Conservation (phyloP, 2,113 vertebrate species). For the Epinephelus fuscoguttatus region DNA sequence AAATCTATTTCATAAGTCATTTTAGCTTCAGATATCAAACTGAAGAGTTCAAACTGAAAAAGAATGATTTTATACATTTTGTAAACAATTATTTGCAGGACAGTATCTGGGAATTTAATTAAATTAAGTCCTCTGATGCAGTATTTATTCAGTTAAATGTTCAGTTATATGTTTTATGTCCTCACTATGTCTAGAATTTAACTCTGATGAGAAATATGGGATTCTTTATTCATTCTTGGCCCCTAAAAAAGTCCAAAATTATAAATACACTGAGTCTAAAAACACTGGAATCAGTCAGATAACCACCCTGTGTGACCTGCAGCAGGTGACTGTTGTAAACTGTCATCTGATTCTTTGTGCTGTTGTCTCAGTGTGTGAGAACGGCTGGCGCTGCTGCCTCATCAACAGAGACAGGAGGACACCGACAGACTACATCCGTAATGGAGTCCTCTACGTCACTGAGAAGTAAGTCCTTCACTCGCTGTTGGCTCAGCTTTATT, state of each 20-base stretch:
- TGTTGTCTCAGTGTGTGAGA: constrained; percentile 88
- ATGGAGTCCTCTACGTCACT: constrained; percentile 95
- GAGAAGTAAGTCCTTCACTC: constrained; percentile 89
- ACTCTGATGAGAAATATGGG: neutral
- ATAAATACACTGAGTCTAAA: neutral
- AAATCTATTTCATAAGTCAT: neutral
- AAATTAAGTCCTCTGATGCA: neutral
- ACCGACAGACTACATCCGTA: constrained; percentile 97
- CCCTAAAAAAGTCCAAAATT: neutral
- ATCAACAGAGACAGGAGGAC: constrained; percentile 97
- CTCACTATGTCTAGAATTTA: neutral
- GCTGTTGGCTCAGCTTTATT: neutral
- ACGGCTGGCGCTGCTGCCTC: constrained; percentile 97
- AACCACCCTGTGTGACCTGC: neutral
- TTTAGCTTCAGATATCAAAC: neutral
- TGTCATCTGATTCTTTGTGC: neutral
- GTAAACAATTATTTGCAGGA: neutral
- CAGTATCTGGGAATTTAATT: neutral
- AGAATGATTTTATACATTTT: neutral
- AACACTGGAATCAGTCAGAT: neutral
- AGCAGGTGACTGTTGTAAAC: neutral
- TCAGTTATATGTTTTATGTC: neutral
- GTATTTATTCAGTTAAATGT: neutral
- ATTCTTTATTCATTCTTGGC: neutral
- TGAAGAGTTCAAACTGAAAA: neutral